These are phyloP conservation scores for Parascotia fuliginaria DNA, from an alignment of 2,888 invertebrate genomes.

Conservation along the genomic window DNA sequence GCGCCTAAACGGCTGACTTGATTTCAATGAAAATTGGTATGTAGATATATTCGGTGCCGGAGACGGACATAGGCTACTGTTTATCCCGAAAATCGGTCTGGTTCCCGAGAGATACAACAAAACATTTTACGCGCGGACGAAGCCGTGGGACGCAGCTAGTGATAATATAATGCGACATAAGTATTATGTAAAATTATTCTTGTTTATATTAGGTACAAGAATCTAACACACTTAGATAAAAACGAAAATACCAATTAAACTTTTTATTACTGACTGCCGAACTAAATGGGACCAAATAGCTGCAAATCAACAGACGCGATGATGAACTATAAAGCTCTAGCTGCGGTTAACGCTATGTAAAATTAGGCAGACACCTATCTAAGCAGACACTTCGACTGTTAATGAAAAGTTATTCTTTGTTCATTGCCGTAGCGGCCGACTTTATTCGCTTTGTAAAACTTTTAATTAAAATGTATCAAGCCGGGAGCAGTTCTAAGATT, in stretches of 20 bases:
- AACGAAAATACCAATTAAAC: not conserved
- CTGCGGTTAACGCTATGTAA: constrained; percentile 28
- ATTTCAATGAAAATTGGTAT: too few relatives aligned
- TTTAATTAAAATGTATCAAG: constrained; percentile 82
- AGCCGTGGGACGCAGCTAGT: too few relatives aligned
- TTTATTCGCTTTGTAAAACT: constrained; percentile 69
- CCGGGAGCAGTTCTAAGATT: constrained; percentile 64
- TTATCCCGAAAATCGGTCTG: too few relatives aligned
- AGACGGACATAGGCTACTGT: too few relatives aligned
- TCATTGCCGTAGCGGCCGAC: constrained; percentile 60
- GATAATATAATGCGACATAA: too few relatives aligned
- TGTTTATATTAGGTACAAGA: not conserved
- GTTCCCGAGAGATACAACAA: too few relatives aligned
- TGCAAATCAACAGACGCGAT: too few relatives aligned
- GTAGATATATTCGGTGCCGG: too few relatives aligned
- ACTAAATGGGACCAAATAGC: not conserved
- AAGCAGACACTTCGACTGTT: constrained; percentile 42
- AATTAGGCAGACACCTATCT: constrained; percentile 44
- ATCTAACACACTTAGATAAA: not conserved
- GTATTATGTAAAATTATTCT: too few relatives aligned
- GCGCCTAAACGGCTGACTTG: too few relatives aligned
- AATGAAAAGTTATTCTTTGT: constrained; percentile 62
- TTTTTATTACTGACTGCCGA: not conserved
- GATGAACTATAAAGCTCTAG: not conserved
- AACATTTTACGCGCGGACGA: too few relatives aligned